Base-by-base conservation (phyloP, 30 jellyfish, hydroid and myxozoan species). In the Sanderia malayensis region DNA sequence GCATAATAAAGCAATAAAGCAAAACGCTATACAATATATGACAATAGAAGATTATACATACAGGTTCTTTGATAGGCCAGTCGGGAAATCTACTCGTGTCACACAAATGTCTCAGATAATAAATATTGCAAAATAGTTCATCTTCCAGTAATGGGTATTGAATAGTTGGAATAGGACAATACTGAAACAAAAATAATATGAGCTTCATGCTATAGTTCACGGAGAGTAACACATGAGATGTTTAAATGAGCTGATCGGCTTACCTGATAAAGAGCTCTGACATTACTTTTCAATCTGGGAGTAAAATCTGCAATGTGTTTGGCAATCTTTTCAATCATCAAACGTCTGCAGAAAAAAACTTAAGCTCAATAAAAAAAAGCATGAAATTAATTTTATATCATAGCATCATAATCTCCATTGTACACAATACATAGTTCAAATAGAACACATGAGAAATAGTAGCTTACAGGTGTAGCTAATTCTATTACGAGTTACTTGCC, bases 11-110 rank as follows among this genome's bases (percentile, higher is more conserved):
- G n/a, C n/a, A n/a, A n/a, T n/a, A n/a, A n/a, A n/a, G n/a, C n/a
- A n/a, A n/a, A n/a, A n/a, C n/a, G n/a, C n/a, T n/a, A n/a, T n/a
- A n/a, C n/a, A n/a, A n/a, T n/a, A n/a, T n/a, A n/a, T n/a, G n/a
- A n/a, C n/a, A n/a, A n/a, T n/a, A n/a, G n/a, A n/a, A n/a, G n/a
- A n/a, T n/a, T n/a, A 29, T 31, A 58, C 89, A 41, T 80, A 93
- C 99, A 15, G 96, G 99, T 20, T 93, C 97, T 47, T 93, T 82
- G 75, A 93, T 88, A 7, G 94, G 95, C 99, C 99, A 93, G 22
- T 93, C 96, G 4, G 99, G 99, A 71, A 80, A 93, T 44, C 58
- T 86, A 45, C 32, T 32, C 1, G 93, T 77, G 76, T 93, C 99
- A 65, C 99, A 93, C 19, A 93, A 86, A 76, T 93, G 99, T 4